Evolutionary conservation across 2,113 vertebrate genomes (phyloP).

Genomic region (Ranitomeya variabilis): DNA sequence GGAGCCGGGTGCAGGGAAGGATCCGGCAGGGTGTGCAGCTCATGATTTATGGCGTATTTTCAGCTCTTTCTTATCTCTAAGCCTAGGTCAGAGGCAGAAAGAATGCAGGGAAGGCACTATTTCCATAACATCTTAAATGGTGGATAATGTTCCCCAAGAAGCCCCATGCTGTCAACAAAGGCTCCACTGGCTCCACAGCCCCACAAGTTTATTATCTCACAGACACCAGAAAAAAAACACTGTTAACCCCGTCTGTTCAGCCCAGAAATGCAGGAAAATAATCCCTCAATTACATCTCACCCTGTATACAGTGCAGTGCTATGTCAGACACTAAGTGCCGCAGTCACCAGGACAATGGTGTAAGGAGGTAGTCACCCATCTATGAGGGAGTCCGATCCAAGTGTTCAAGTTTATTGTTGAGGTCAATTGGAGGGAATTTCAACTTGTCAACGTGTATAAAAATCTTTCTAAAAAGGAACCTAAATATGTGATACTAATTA

Average conservation of each 20-base stretch:
- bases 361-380: too few species aligned
- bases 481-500: too few species aligned
- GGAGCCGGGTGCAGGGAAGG: constrained; percentile 60
- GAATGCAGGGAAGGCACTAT: constrained; percentile 64
- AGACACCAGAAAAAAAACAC: background rate
- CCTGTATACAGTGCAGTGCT: too few species aligned
- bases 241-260: constrained; percentile 19
- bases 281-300: too few species aligned
- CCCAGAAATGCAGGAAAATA: background rate
- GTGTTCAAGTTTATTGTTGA: too few species aligned
- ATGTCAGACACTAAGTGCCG: too few species aligned
- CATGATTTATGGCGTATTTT: constrained; percentile 70
- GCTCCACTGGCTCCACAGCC: constrained; percentile 16
- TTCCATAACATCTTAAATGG: constrained; percentile 70
- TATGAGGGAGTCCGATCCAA: too few species aligned
- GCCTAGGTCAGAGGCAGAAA: constrained; percentile 69
- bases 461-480: too few species aligned
- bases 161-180: constrained; percentile 63
- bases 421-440: too few species aligned
- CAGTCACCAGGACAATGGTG: too few species aligned
- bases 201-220: constrained; percentile 34
- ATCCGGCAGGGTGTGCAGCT: constrained; percentile 62
- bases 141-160: constrained; percentile 59
- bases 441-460: too few species aligned
- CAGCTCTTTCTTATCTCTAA: constrained; percentile 70